Evolutionary conservation across 2,797 vertebrate species (phyloP).

Genomic region (Scyliorhinus canicula): DNA sequence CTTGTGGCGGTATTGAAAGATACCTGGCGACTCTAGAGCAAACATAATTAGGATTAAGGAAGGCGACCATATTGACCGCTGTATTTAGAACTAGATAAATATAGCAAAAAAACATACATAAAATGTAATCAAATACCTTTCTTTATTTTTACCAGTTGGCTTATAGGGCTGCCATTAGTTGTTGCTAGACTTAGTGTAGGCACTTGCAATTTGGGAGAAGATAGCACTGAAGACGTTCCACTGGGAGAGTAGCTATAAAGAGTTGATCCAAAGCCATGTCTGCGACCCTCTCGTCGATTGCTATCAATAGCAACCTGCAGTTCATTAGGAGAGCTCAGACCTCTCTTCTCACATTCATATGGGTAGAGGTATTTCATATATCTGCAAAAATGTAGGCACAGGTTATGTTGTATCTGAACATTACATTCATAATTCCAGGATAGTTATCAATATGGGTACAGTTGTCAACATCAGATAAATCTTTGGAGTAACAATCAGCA

Average conservation of each 20-base stretch:
- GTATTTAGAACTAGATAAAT: too few relatives aligned
- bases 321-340: slow-evolving; percentile 90
- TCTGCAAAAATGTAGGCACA: slow-evolving; percentile 51
- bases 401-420: background rate
- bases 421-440: background rate
- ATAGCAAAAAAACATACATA: too few relatives aligned
- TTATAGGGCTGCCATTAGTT: slow-evolving; percentile 74
- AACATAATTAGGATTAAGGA: too few relatives aligned
- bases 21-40: too few relatives aligned
- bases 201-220: slow-evolving; percentile 78
- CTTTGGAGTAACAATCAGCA: background rate
- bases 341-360: slow-evolving; percentile 90
- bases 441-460: background rate
- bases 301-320: slow-evolving; percentile 95
- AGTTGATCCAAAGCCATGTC: slow-evolving; percentile 83
- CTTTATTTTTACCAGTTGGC: slow-evolving; percentile 78
- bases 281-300: slow-evolving; percentile 84
- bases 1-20: too few relatives aligned
- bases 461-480: background rate
- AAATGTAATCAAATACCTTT: slow-evolving; percentile 66
- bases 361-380: slow-evolving; percentile 99
- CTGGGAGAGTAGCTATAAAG: slow-evolving; percentile 88
- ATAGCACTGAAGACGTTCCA: slow-evolving; percentile 77
- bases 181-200: slow-evolving; percentile 61
- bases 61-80: too few relatives aligned